A percentile compares a stretch with the other conserved stretches of the same genome.
Conservation (phyloP, 2,113 vertebrate species). For the Callithrix jacchus region DNA sequence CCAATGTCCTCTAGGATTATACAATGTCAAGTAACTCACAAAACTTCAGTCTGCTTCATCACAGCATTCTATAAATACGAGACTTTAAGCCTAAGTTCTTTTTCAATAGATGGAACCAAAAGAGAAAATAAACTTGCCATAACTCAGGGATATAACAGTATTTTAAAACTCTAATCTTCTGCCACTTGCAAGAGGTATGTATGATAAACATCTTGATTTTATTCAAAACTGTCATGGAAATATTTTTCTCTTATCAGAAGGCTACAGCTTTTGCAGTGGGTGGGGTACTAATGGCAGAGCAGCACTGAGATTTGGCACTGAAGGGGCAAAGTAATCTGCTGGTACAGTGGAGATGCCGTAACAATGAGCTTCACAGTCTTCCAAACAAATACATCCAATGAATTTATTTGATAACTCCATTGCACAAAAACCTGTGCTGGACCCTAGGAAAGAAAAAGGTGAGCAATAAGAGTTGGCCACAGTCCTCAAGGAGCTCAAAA, state of each 20-base stretch:
- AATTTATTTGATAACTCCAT: not conserved
- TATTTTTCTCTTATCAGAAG: constrained; percentile 62
- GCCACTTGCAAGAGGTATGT: constrained; percentile 60
- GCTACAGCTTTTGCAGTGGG: not conserved
- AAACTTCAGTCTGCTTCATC: not conserved
- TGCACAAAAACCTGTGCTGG: not conserved
- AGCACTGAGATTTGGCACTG: not conserved
- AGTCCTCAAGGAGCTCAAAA: not conserved
- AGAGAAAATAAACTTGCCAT: not conserved
- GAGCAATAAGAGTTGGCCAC: not conserved
- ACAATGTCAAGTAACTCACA: not conserved
- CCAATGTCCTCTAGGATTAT: not conserved
- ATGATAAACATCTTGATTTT: constrained; percentile 77
- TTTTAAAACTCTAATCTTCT: constrained; percentile 71
- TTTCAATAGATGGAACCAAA: constrained; percentile 57
- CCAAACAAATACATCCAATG: not conserved
- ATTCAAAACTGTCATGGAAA: constrained; percentile 44
- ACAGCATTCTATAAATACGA: not conserved
- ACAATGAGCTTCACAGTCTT: not conserved
- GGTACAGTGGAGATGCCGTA: not conserved
- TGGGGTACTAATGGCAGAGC: not conserved
- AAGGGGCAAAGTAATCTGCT: not conserved
- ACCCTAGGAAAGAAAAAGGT: not conserved
- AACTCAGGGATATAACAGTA: not conserved
- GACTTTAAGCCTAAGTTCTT: not conserved